Percentiles rank a stretch among this genome's conserved stretches.
These are phyloP conservation scores for Arge pagana DNA, from an alignment of 2,888 invertebrate species.

Conservation along the genomic window DNA sequence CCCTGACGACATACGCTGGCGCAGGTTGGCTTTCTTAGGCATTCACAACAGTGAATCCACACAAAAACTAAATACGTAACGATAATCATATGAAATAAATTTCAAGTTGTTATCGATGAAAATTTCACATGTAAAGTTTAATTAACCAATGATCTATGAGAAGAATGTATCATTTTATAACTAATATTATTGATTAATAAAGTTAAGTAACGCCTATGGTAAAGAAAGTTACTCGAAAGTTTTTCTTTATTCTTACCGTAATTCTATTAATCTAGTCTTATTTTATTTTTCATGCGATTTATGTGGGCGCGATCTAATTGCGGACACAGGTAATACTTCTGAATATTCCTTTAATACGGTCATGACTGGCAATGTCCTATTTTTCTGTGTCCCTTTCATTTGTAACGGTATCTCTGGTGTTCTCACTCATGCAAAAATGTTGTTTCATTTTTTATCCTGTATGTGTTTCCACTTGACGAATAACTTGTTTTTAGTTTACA, in stretches of 20 bases:
- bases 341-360: too few relatives aligned
- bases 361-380: too few relatives aligned
- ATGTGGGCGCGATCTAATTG: too few relatives aligned
- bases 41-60: slow-evolving; percentile 44
- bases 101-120: slow-evolving; percentile 31
- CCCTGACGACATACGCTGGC: slow-evolving; percentile 51
- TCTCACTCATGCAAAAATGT: too few relatives aligned
- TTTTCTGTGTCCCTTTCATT: too few relatives aligned
- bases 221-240: neutral
- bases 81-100: slow-evolving; percentile 29
- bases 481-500: too few relatives aligned
- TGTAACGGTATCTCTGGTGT: too few relatives aligned
- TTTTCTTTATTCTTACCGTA: neutral
- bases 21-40: slow-evolving; percentile 44
- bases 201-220: slow-evolving; percentile 25
- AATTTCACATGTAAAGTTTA: slow-evolving; percentile 40
- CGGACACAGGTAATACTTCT: too few relatives aligned
- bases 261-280: slow-evolving; percentile 8
- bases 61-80: slow-evolving; percentile 53
- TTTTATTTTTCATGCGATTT: too few relatives aligned
- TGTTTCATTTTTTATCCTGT: too few relatives aligned
- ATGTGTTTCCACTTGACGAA: too few relatives aligned
- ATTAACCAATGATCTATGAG: slow-evolving; percentile 30
- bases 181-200: slow-evolving; percentile 29
- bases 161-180: slow-evolving; percentile 37